Percentiles rank a stretch among this genome's conserved stretches.
phyloP scores from a whole-genome alignment of 2,797 vertebrate genomes.

The Somateria mollissima region DNA sequence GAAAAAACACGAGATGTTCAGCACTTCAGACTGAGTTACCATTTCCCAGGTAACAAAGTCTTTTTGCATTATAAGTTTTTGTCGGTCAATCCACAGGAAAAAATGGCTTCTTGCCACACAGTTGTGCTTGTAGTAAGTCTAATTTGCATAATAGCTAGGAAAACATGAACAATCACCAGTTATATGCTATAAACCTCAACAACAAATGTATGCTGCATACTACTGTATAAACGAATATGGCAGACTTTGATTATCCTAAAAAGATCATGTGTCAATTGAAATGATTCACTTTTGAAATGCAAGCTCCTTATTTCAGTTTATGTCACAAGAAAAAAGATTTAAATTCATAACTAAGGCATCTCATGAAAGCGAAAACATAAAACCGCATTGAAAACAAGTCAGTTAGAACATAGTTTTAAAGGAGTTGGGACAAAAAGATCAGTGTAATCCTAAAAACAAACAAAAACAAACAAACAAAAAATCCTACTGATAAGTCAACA shows the following conservation, averaged over 20 bases:
- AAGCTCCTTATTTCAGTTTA: background rate
- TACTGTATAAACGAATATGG: background rate
- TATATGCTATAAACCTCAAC: background rate
- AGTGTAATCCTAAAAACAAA: background rate
- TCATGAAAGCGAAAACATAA: background rate
- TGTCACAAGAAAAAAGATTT: background rate
- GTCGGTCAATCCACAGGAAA: background rate
- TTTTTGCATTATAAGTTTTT: background rate
- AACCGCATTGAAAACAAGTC: background rate
- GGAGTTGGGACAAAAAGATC: background rate
- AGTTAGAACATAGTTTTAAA: background rate
- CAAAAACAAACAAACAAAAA: background rate
- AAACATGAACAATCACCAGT: background rate
- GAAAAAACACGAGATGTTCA: background rate
- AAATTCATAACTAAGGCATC: background rate
- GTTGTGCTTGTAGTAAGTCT: background rate
- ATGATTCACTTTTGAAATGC: background rate
- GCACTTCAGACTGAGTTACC: background rate
- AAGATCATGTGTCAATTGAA: background rate
- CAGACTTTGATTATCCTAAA: background rate
- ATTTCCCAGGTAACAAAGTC: background rate
- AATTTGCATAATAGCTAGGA: background rate
- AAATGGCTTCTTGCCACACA: background rate
- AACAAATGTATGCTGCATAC: background rate
- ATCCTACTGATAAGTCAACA: accelerated